Base-by-base conservation (phyloP, 1,140 invertebrate genomes). In the Holotrichia oblita region DNA sequence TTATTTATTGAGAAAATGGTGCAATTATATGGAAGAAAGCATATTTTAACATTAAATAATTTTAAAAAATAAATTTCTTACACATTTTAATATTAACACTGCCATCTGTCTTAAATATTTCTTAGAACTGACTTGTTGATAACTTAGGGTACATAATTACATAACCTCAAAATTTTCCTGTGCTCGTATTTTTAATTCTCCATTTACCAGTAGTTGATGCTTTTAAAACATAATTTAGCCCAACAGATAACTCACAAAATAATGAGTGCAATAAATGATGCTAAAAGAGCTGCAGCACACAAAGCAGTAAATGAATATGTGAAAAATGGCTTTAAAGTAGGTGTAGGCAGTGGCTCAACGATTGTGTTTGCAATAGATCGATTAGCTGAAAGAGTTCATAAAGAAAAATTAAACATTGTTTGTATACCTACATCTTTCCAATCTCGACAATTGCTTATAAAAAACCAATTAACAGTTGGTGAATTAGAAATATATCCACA, bases 391-490 rank as follows among this genome's bases (percentile, higher is more conserved):
- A 90, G 93, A 80, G 93, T 96, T 0, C 90, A 92, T 85, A 86
- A 90, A 42, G 94, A 98, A 87, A 91, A 93, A 40, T 88, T 97
- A 44, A 92, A 93, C 75, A 86, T 98, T 9, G 88, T 92, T 40
- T 99, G 97, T 87, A 91, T 99, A 80, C 97, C 97, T 73, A 98
- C 97, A 6, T 97, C 96, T 1, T 97, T 95, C 87, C 97, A 98
- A 91, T 94, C 97, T 40, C 92, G 93, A 78, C 93, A 95, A 83
- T 87, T 97, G 4, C 94, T 96, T 78, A 85, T 95, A 34, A 90
- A 95, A 83, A 89, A 97, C 87, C 91, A 92, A 82, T 88, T 98
- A 7, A 88, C 84, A 1, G 86, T 98, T 59, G 93, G 94, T 79
- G 95, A 97, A 84, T 88, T 99, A n/a, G 96, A 98, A 85, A 91